A percentile compares a stretch with the other conserved stretches of the same genome.
These are phyloP conservation scores for Ahaetulla prasina DNA, from an alignment of 2,113 vertebrate genomes.

Conservation along the genomic window DNA sequence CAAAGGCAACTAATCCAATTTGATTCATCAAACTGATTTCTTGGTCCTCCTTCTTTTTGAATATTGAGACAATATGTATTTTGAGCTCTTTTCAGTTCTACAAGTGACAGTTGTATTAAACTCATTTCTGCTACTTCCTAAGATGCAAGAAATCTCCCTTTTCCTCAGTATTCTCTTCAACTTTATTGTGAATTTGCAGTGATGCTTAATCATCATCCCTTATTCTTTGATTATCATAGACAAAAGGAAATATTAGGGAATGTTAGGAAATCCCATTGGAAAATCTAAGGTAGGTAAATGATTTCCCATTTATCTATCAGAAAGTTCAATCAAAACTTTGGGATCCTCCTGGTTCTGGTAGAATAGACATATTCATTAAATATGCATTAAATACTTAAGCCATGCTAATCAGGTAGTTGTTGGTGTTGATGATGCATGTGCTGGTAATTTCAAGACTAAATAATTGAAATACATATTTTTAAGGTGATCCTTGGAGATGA, in stretches of 20 bases:
- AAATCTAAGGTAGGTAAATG: background rate
- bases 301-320: background rate
- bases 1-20: background rate
- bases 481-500: too few relatives aligned
- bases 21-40: background rate
- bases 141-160: background rate
- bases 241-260: background rate
- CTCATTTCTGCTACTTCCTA: background rate
- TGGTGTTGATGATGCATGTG: background rate
- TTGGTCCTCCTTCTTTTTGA: background rate
- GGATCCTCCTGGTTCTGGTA: background rate
- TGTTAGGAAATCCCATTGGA: background rate
- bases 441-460: background rate
- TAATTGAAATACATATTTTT: background rate
- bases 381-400: too few relatives aligned
- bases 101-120: background rate
- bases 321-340: background rate
- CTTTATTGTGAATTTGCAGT: too few relatives aligned
- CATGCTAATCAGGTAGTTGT: background rate
- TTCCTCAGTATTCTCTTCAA: too few relatives aligned
- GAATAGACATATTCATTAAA: background rate
- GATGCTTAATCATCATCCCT: too few relatives aligned
- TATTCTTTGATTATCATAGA: background rate
- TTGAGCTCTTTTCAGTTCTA: background rate
- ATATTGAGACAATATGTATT: background rate